Conservation (phyloP, 2,888 invertebrate genomes). For the Chesias legatella region DNA sequence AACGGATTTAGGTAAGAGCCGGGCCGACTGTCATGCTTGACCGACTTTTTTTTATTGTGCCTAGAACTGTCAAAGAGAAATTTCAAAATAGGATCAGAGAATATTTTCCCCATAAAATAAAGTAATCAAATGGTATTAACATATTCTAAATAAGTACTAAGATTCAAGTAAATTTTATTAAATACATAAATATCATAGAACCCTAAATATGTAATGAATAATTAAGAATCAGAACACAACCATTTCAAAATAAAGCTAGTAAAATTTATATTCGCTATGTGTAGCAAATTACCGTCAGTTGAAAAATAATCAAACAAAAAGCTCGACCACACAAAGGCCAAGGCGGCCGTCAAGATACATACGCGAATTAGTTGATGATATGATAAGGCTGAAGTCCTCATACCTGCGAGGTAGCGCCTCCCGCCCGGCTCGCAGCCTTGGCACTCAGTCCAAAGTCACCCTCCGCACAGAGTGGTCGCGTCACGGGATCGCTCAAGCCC, state of each 20-base stretch:
- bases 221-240: no score
- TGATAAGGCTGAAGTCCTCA: conserved; percentile 25
- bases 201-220: no score
- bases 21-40: conserved; percentile 27
- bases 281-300: no score
- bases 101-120: no score
- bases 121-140: no score
- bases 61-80: conserved; percentile 24
- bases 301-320: neutral
- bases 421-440: conserved; percentile 25
- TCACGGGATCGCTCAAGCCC: conserved; percentile 28
- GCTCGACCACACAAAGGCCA: conserved; percentile 16
- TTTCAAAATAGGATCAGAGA: no score
- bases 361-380: conserved; percentile 28
- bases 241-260: no score
- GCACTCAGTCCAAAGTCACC: conserved; percentile 50
- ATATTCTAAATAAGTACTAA: no score
- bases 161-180: no score
- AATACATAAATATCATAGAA: no score
- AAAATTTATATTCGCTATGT: no score
- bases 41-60: conserved; percentile 30
- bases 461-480: conserved; percentile 39
- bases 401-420: conserved; percentile 26
- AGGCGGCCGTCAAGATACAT: conserved; percentile 25
- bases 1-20: conserved; percentile 29